Evolutionary conservation across 2,797 vertebrate species (phyloP).

Genomic region (Ptychobarbus kaznakovi): DNA sequence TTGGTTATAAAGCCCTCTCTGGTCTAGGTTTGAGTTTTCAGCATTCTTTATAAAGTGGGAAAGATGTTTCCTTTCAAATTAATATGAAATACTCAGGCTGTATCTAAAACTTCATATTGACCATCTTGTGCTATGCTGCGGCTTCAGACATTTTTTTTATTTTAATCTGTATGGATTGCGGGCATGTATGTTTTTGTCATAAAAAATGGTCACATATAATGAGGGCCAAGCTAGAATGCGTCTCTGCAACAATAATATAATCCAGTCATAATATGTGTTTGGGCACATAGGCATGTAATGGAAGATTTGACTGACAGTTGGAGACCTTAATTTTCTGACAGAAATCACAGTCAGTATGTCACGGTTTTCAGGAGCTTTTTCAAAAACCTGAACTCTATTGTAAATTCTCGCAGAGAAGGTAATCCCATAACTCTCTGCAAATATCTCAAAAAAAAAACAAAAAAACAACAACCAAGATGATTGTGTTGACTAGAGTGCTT

Average conservation of each 20-base stretch:
- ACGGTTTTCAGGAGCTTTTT: constrained; percentile 43
- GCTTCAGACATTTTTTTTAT: not conserved
- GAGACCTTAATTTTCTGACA: constrained; percentile 74
- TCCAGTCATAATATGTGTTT: constrained; percentile 76
- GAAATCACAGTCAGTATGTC: constrained; percentile 68
- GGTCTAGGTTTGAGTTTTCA: not conserved
- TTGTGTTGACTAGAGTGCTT: not conserved
- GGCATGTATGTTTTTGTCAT: constrained; percentile 33
- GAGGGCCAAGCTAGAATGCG: constrained; percentile 69
- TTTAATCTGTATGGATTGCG: constrained; percentile 25
- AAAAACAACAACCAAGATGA: not conserved
- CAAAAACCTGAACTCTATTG: not conserved
- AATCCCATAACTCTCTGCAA: not conserved
- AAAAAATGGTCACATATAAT: constrained; percentile 65
- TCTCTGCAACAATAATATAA: constrained; percentile 73
- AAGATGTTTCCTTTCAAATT: not conserved
- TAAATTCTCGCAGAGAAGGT: not conserved
- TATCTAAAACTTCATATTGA: not conserved
- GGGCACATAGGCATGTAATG: constrained; percentile 55
- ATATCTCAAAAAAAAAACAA: not conserved
- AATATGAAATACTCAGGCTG: not conserved
- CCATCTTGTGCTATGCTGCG: not conserved
- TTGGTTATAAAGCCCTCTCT: constrained; percentile 7
- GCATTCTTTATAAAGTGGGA: not conserved
- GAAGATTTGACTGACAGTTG: constrained; percentile 59